Conservation (phyloP, 2,888 invertebrate genomes). For the Aporophyla lueneburgensis region DNA sequence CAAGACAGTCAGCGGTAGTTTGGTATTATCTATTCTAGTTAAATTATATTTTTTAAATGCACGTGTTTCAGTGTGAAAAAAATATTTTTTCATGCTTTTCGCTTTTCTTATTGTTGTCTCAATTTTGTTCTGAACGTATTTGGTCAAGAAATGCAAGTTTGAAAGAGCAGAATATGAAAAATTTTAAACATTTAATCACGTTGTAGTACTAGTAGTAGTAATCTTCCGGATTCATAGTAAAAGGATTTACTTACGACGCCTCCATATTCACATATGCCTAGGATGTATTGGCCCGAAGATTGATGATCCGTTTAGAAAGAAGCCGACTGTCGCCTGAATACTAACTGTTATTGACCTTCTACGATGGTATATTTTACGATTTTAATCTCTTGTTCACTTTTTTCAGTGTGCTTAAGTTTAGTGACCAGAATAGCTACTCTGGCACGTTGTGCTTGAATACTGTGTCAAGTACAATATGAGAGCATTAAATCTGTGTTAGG, state of each 20-base stretch:
- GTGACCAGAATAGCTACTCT: neutral
- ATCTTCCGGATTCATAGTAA: neutral
- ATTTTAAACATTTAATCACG: neutral
- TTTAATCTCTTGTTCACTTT: neutral
- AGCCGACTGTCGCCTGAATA: constrained; percentile 1
- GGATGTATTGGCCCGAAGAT: constrained; percentile 2
- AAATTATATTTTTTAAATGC: no score
- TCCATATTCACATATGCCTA: neutral
- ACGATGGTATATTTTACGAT: constrained; percentile 2
- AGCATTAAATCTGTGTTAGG: neutral
- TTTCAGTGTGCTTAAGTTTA: neutral
- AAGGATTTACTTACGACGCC: neutral
- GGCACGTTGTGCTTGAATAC: no score
- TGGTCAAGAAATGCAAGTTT: neutral
- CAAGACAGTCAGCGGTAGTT: neutral
- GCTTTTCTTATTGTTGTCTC: neutral
- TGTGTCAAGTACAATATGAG: neutral
- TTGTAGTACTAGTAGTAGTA: no score
- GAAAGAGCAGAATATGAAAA: neutral
- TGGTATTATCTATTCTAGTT: no score
- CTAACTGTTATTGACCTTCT: constrained; percentile 29
- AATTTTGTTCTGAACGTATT: neutral
- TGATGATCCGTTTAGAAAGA: constrained; percentile 8
- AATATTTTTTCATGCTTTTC: no score
- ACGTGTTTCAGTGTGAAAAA: no score